A percentile compares a stretch with the other conserved stretches of the same genome.
These are phyloP conservation scores for Physeter macrocephalus DNA, from an alignment of 2,113 vertebrate genomes.

Conservation along the genomic window DNA sequence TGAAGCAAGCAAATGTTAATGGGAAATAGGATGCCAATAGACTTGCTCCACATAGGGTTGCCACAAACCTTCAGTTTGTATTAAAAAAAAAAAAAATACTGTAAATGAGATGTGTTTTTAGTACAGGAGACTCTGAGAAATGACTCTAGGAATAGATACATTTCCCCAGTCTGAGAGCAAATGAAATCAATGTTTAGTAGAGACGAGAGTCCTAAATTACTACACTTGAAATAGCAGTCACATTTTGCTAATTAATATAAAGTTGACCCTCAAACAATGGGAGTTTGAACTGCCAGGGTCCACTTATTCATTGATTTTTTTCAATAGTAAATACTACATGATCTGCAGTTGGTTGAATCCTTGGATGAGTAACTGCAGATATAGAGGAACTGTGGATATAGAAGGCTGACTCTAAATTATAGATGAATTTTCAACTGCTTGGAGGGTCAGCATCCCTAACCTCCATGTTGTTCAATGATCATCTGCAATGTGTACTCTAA, in stretches of 20 bases:
- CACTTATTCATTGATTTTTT: not conserved
- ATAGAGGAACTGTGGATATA: not conserved
- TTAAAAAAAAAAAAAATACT: no score
- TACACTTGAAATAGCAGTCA: not conserved
- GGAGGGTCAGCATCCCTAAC: not conserved
- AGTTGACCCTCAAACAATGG: not conserved
- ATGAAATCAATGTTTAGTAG: not conserved
- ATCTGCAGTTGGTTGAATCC: not conserved
- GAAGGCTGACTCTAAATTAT: not conserved
- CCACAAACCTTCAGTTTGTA: no score
- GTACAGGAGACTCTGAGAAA: not conserved
- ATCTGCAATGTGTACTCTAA: rapidly evolving
- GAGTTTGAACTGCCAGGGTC: not conserved
- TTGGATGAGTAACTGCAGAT: not conserved
- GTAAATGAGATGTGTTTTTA: no score
- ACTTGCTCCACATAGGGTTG: no score
- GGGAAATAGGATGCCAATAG: no score
- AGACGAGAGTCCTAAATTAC: not conserved
- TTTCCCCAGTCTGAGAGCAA: not conserved
- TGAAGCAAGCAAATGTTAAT: no score
- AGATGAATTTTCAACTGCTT: not conserved
- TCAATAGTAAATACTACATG: not conserved
- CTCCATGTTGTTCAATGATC: not conserved
- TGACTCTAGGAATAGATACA: not conserved
- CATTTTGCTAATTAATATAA: not conserved